Base-by-base conservation (phyloP, 1,140 invertebrate species). In the Hypsibius dujardini region DNA sequence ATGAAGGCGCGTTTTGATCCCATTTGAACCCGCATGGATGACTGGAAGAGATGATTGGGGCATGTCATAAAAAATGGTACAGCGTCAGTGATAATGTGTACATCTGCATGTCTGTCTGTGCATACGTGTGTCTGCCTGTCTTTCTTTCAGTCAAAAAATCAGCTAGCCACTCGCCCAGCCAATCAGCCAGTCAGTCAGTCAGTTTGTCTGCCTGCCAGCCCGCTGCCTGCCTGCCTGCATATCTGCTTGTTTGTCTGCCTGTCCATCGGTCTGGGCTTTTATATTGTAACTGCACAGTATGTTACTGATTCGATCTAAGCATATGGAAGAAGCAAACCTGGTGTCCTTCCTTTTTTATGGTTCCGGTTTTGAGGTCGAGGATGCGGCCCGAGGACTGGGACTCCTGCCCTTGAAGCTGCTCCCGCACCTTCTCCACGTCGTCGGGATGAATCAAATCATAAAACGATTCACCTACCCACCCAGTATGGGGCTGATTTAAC, bases 301-400 rank as follows among this genome's bases (percentile, higher is more conserved):
- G 28, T 28, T 28, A 28, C 28, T 28, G 28, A 28, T 28, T 28
- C 28, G 28, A 28, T 28, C 28, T 28, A 28, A 28, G 28, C 28
- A 28, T 28, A 28, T 28, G 28, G 28, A 28, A 28, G 28, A 28
- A 28, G 28, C 28, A 28, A 28, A 50, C 46, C 81, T 96, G 93
- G 81, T 95, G 91, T 1, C 93, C 92, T 80, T 99, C 95, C 80
- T 97, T 97, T 77, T 98, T 98, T 0, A 98, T 93, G 3, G 94
- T 98, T 69, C 95, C 94, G 59, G 93, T 92, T 83, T 98, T 98
- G 7, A 99, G 82, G 80, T 99, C 96, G 62, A 99, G 82, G 74
- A 98, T 95, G 72, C 95, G 84, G 1, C 93, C 94, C 1, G 89
- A 90, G 78, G 92, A 93, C 76, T 92, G 90, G n/a, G 91, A 90